Base-by-base conservation (phyloP, 92 coral and sea anemone species). In the Paramuricea clavata region DNA sequence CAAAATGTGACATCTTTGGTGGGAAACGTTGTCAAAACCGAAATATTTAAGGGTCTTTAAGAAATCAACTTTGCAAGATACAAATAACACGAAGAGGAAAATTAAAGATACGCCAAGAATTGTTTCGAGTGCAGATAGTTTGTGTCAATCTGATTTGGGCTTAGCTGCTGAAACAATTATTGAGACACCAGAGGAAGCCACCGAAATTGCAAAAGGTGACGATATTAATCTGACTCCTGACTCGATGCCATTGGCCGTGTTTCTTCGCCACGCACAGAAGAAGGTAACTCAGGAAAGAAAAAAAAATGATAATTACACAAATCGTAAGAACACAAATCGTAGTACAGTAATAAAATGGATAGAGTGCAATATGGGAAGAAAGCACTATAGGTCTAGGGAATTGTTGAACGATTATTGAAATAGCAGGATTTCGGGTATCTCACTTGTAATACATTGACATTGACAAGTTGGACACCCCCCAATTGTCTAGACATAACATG, bases 241-340 rank as follows among this genome's bases (percentile, higher is more conserved):
- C 67, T 8, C 82, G 4, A 17, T 60, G 25, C 82, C 82, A 26
- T n/a, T 76, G 67, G 68, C 82, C n/a, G 52, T 54, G 82, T 76
- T 76, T 76, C 41, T 50, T 76, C 82, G 43, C 41, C 82, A 50
- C 49, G 50, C 82, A 19, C 43, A 31, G 12, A 52, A 12, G 41
- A 76, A 76, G 52, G 68, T 36, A 10, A 76, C 27, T 50, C 36
- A 74, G 47, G 31, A 62, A 12, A 22, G 10, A 59, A 42, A 41
- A 73, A 73, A 19, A 27, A n/a, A 3, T 12, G 68, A 69, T 76
- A 30, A 76, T 68, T 76, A 49, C 67, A 2, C 41, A 41, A 42
- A 44, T 13, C 44, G 4, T 39, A 39, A n/a, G n/a, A n/a, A n/a
- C n/a, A n/a, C n/a, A n/a, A n/a, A n/a, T n/a, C n/a, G n/a, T 39